phyloP scores from a whole-genome alignment of 2,113 vertebrate genomes.

The Dunckerocampus dactyliophorus region DNA sequence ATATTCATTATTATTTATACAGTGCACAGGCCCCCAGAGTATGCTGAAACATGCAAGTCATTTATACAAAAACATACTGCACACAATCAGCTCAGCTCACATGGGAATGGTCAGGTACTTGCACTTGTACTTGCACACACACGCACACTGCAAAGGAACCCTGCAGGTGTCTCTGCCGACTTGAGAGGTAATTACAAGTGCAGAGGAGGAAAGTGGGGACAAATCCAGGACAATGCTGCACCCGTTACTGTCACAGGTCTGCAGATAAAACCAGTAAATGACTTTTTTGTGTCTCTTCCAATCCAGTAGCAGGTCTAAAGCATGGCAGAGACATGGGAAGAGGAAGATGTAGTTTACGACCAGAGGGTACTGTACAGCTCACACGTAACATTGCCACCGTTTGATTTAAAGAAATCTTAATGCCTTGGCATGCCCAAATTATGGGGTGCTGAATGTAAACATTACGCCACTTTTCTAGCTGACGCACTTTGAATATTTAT shows the following conservation, averaged over 20 bases:
- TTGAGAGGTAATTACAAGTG: slow-evolving; percentile 61
- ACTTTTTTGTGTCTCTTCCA: background rate
- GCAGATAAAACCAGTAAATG: slow-evolving; percentile 12
- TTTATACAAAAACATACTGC: background rate
- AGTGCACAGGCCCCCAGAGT: slow-evolving; percentile 42
- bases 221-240: slow-evolving; percentile 33
- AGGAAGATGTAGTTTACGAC: background rate
- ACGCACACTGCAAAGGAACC: slow-evolving; percentile 15
- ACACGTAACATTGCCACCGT: too few relatives aligned
- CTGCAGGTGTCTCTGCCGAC: slow-evolving; percentile 49
- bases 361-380: background rate
- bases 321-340: background rate
- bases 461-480: too few relatives aligned
- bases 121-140: background rate
- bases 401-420: background rate
- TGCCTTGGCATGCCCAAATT: background rate
- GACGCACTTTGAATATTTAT: too few relatives aligned
- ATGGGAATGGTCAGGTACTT: slow-evolving; percentile 20
- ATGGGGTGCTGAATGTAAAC: too few relatives aligned
- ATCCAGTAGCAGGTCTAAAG: slow-evolving; percentile 4
- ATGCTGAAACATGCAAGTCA: slow-evolving; percentile 17
- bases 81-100: slow-evolving; percentile 18
- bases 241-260: background rate
- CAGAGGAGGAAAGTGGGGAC: slow-evolving; percentile 25
- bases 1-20: slow-evolving; percentile 71